Evolutionary conservation across 2,113 vertebrate species (phyloP).

Genomic region (Xenopus borealis): DNA sequence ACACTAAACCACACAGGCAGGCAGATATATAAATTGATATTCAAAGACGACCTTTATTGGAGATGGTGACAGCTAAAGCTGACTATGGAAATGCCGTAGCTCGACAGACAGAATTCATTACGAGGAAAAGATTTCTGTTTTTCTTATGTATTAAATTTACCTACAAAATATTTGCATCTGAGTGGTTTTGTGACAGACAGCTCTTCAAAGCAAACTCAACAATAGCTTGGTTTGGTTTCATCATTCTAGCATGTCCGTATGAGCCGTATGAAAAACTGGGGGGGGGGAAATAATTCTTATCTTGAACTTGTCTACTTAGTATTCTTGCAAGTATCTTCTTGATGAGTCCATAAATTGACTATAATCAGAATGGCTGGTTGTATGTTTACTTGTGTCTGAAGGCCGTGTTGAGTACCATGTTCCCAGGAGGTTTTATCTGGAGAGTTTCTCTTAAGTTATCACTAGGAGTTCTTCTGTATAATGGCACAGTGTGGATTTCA

Average conservation of each 20-base stretch:
- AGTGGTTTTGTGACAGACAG: conserved; percentile 38
- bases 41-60: conserved; percentile 64
- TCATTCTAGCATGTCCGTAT: not conserved
- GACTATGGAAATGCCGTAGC: conserved; percentile 56
- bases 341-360: conserved; percentile 20
- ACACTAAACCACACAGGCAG: conserved; percentile 43
- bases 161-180: conserved; percentile 49
- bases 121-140: conserved; percentile 39
- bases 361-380: not conserved
- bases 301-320: conserved; percentile 4
- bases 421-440: not conserved
- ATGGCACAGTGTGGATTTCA: not conserved
- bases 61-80: conserved; percentile 62
- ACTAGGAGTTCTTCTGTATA: not conserved
- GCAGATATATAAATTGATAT: conserved; percentile 57
- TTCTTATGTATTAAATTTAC: conserved; percentile 56
- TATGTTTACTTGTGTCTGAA: conserved; percentile 15
- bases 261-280: not conserved
- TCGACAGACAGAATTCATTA: conserved; percentile 61
- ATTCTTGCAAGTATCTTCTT: conserved; percentile 6
- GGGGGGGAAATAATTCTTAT: not conserved
- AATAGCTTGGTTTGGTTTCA: conserved; percentile 4
- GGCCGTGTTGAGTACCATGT: not conserved
- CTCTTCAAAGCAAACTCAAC: conserved; percentile 45
- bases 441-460: not conserved